Base-by-base conservation (phyloP, 2,797 vertebrate species). In the Balearica regulorum region DNA sequence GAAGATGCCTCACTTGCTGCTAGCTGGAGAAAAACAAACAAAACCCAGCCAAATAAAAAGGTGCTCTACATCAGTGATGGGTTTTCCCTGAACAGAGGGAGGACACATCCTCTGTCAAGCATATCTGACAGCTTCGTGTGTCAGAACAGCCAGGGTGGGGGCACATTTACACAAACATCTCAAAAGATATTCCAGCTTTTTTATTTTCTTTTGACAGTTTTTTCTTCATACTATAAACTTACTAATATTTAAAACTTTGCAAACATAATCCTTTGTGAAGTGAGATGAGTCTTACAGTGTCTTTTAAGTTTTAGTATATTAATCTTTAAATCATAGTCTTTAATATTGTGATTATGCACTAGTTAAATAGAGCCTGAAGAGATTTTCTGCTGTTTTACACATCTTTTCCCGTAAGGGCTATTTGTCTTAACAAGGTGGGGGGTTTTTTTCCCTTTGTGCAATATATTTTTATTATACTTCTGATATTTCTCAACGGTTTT, bases 241-340 rank as follows among this genome's bases (percentile, higher is more conserved):
- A 22, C 7, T 65, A 44, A 57, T 79, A 48, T 61, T 76, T 82
- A 85, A 85, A 95, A 76, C n/a, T 81, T 83, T 28, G 9, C 35
- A 77, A 84, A 49, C 43, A 16, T 78, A 93, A 90, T 83, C 43
- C n/a, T 84, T 70, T 78, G 31, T 88, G 37, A 86, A 90, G 29
- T 10, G 35, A 93, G 94, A 86, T 6, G 3, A 90, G 37, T 61
- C 35, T 94, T 83, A 85, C 7, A 49, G 58, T 28, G 61, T 83
- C 26, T 94, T 90, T 94, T 87, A 95, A 91, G 75, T 61, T 46
- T 75, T 64, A 60, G 35, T 21, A 75, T 54, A 37, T 57, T 90
- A 96, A 96, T 95, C 83, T 64, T 90, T 96, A 95, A 94, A 93
- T 80, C 73, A 62, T 2, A 93, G 35, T 51, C 57, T 87, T 91